These are phyloP conservation scores for Hepsetus odoe DNA, from an alignment of 2,113 vertebrate species.

Conservation along the genomic window DNA sequence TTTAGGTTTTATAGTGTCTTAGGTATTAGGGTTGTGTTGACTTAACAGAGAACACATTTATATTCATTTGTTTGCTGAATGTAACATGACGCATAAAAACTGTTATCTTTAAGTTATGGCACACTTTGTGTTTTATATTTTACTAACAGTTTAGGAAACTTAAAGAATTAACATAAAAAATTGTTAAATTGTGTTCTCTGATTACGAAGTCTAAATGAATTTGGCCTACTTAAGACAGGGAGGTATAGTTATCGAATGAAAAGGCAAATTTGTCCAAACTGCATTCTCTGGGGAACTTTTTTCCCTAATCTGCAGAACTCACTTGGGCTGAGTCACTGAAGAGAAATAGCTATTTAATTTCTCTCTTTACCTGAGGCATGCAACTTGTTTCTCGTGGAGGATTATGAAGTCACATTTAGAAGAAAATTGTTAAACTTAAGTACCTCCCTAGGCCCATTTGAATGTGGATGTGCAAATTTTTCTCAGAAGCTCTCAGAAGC, in stretches of 20 bases:
- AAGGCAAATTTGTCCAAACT: neutral
- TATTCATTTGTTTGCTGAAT: too few relatives aligned
- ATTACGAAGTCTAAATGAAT: too few relatives aligned
- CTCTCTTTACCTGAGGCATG: neutral
- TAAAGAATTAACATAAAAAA: too few relatives aligned
- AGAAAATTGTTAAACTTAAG: constrained; percentile 3
- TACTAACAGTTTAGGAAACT: too few relatives aligned
- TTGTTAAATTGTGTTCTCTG: too few relatives aligned
- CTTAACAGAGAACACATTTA: too few relatives aligned
- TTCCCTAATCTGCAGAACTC: neutral
- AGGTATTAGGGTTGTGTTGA: too few relatives aligned
- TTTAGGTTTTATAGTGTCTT: too few relatives aligned
- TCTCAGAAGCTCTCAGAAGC: neutral
- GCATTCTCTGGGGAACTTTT: neutral
- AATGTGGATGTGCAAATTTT: neutral
- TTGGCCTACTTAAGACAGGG: neutral
- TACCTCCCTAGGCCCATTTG: neutral
- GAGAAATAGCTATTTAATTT: neutral
- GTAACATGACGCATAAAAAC: too few relatives aligned
- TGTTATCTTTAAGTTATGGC: too few relatives aligned
- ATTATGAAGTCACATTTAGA: neutral
- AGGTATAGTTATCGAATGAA: neutral
- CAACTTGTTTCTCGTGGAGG: constrained; percentile 2
- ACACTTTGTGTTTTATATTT: too few relatives aligned
- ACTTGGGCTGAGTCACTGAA: neutral